These are phyloP conservation scores for Umimayanthus kanabou DNA, from an alignment of 92 coral and sea anemone genomes.

Conservation along the genomic window DNA sequence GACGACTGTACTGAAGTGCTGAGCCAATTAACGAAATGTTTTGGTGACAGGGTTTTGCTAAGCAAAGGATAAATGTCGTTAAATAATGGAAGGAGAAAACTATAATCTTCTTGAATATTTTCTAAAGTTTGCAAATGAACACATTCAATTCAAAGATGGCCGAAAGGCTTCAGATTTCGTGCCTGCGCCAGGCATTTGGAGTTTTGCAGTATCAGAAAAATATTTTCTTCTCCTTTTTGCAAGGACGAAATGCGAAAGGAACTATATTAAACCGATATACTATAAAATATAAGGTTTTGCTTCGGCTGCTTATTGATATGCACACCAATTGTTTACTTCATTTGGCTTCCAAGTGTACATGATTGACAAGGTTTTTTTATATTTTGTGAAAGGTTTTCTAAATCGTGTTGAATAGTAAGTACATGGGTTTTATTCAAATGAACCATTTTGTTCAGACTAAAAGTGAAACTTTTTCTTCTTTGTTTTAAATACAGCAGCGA, in stretches of 20 bases:
- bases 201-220: neutral
- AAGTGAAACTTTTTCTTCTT: neutral
- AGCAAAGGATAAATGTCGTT: neutral
- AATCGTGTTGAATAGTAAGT: neutral
- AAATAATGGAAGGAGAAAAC: neutral
- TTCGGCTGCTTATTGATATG: neutral
- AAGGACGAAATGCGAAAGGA: neutral
- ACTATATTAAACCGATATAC: neutral
- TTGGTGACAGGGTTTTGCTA: neutral
- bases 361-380: neutral
- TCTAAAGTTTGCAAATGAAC: neutral
- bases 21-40: neutral
- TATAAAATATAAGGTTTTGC: neutral
- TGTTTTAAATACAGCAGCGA: constrained; percentile 36
- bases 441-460: neutral
- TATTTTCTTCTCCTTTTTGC: neutral
- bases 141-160: neutral
- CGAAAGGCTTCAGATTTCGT: neutral
- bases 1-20: neutral
- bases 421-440: neutral
- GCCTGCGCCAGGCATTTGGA: neutral
- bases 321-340: neutral
- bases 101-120: neutral
- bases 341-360: neutral
- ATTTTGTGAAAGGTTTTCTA: neutral